Percentiles rank a stretch among this genome's conserved stretches.
Evolutionary conservation across 2,113 vertebrate genomes (phyloP).

Genomic region (Crotophaga sulcirostris): DNA sequence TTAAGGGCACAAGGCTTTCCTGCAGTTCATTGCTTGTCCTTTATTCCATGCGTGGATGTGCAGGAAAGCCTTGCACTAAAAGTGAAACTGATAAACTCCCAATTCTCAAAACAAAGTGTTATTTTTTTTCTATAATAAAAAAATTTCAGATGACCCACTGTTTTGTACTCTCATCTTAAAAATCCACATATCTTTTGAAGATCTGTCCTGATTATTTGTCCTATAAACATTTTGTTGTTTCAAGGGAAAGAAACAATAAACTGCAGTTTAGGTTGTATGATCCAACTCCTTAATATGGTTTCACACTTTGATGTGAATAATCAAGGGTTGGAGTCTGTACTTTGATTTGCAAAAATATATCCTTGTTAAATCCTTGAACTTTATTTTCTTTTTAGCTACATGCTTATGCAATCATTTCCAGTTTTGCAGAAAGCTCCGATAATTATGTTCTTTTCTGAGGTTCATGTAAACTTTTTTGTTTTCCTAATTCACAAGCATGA

Average conservation of each 20-base stretch:
- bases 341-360: constrained; percentile 41
- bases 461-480: not conserved
- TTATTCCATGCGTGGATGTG: not conserved
- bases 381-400: not conserved
- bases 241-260: not conserved
- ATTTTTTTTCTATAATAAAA: not conserved
- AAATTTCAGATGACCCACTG: not conserved
- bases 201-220: not conserved
- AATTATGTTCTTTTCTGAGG: not conserved
- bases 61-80: not conserved
- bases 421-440: not conserved
- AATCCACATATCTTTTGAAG: not conserved
- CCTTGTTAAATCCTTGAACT: not conserved
- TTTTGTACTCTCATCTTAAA: not conserved
- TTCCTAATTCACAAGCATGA: not conserved
- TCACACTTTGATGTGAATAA: constrained; percentile 35
- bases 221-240: constrained; percentile 17
- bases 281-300: constrained; percentile 22
- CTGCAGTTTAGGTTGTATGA: constrained; percentile 14
- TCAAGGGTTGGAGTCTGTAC: constrained; percentile 16
- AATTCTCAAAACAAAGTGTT: not conserved
- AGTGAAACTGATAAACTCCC: not conserved
- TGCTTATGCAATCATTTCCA: not conserved
- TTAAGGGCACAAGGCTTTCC: not conserved
- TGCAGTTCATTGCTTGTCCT: not conserved